phyloP scores from a whole-genome alignment of 2,888 invertebrate genomes.

The Nycteola revayana region DNA sequence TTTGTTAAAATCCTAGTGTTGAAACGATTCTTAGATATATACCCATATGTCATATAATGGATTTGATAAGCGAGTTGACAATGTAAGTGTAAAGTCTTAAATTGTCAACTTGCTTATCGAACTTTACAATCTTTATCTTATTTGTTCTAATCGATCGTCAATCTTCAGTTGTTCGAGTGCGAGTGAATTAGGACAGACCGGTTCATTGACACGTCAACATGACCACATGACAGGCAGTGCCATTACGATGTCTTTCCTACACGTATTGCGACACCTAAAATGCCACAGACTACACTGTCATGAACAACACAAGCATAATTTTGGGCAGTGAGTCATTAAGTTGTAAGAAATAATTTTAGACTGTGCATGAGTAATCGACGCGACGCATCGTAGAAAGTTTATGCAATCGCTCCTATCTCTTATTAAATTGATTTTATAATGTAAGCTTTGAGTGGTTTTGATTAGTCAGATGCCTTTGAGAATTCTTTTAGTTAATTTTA shows the following conservation, averaged over 20 bases:
- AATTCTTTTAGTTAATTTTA: conserved; percentile 33
- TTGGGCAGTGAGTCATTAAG: neutral
- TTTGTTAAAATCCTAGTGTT: too few species aligned
- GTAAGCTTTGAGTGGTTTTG: conserved; percentile 42
- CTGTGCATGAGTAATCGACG: conserved; percentile 5
- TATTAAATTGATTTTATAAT: conserved; percentile 43
- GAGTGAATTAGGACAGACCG: conserved; percentile 54
- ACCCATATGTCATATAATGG: too few species aligned
- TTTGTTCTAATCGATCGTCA: conserved; percentile 21
- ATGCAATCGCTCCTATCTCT: conserved; percentile 43
- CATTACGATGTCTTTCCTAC: conserved; percentile 36
- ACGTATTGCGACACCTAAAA: conserved; percentile 26
- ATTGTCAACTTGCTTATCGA: too few species aligned
- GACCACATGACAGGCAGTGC: conserved; percentile 55
- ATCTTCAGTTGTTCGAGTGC: conserved; percentile 42
- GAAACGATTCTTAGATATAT: too few species aligned
- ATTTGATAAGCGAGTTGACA: too few species aligned
- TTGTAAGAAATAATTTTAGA: conserved; percentile 1
- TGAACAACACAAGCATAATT: neutral
- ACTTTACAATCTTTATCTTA: neutral
- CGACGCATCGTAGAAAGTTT: conserved; percentile 33
- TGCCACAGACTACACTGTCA: conserved; percentile 21
- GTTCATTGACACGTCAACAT: conserved; percentile 64
- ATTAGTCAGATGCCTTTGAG: conserved; percentile 34
- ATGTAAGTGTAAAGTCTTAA: too few species aligned